Evolutionary conservation across 2,797 vertebrate species (phyloP), one percentile per base, ranked within the genome.

Genomic region (Liasis olivaceus): DNA sequence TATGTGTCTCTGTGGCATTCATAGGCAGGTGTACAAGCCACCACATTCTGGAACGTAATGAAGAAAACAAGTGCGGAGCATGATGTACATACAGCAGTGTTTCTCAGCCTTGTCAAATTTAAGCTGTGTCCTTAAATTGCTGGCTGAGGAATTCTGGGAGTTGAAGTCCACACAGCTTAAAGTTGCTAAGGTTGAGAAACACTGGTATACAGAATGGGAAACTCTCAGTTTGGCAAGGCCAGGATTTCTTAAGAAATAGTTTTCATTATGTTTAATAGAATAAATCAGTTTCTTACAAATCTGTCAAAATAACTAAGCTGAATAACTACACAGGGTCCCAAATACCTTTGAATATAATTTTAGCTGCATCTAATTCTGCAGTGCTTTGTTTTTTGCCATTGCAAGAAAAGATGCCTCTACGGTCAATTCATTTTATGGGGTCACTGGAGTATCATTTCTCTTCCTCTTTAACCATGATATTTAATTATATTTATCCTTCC

Each of bases 251-350:
- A 4, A 58, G 26, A 15, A 64, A 47, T 51, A 51, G 22, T 47
- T 81, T 11, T 85, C 51, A 92, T 90, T 95, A 94, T 96, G 95
- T 95, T 96, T 95, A 93, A 95, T 96, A 94, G 94, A 92, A 66
- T 22, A 11, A 91, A 36, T 11, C 3, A 88, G 60, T 94, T 94
- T 95, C 90, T 91, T 89, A 93, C 90, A 93, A 92, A 85, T n/a
- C 54, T 5, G 36, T 5, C 59, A 91, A 47, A 42, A n/a, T 72
- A 69, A 66, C 51, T 47, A 0, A 0, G 22, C 87, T 36, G 92
- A 88, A 51, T 51, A 95, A 26, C 58, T 0, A 2, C n/a, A 85
- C 91, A 77, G 81, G 91, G 31, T 36, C 92, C 20, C 36, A 62
- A 0, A 0, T 91, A 64, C 66, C 85, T 81, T 90, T 92, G 54